These are phyloP conservation scores for Atrichornis clamosus DNA, from an alignment of 2,113 vertebrate genomes.

Conservation along the genomic window DNA sequence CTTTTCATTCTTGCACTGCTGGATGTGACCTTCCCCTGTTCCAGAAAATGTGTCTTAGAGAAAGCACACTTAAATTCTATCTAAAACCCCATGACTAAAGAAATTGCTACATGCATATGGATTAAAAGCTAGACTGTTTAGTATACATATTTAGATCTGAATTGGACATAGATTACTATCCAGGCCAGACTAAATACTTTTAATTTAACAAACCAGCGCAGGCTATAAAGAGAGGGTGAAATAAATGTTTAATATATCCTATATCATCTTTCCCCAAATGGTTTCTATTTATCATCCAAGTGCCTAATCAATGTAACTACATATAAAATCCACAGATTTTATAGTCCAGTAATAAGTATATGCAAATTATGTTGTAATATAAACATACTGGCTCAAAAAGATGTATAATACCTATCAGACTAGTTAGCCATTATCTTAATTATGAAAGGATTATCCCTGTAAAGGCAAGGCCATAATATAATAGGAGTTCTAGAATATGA, in stretches of 20 bases:
- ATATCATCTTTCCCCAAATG: constrained; percentile 46
- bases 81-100: background rate
- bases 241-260: constrained; percentile 53
- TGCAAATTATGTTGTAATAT: constrained; percentile 54
- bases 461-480: constrained; percentile 23
- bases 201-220: constrained; percentile 6
- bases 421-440: constrained; percentile 47
- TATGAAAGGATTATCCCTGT: constrained; percentile 28
- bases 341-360: constrained; percentile 47
- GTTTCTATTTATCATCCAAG: constrained; percentile 39
- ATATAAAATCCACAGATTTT: constrained; percentile 42
- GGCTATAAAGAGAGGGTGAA: constrained; percentile 7
- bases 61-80: background rate
- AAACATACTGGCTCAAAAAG: constrained; percentile 17
- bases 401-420: constrained; percentile 47
- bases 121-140: constrained; percentile 13
- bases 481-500: constrained; percentile 37
- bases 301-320: constrained; percentile 47
- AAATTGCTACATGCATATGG: background rate
- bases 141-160: constrained; percentile 11
- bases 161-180: constrained; percentile 17
- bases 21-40: background rate
- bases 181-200: constrained; percentile 34
- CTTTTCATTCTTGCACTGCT: background rate
- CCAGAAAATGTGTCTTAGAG: background rate